phyloP scores from a whole-genome alignment of 2,888 invertebrate genomes.

The Papilio protenor region DNA sequence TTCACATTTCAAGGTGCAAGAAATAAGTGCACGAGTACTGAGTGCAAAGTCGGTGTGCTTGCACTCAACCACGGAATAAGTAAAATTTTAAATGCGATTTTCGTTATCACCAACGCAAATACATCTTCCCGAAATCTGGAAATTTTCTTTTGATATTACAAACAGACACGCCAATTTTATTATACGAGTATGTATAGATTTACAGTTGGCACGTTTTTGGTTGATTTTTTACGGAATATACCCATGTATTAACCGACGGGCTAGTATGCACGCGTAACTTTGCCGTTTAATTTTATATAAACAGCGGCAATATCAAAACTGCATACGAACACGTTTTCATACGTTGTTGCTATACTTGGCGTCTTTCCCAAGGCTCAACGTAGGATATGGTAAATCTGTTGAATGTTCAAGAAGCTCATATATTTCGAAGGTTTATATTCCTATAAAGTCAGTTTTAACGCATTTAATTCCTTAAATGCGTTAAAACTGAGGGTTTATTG shows the following conservation, averaged over 20 bases:
- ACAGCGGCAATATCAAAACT: slow-evolving; percentile 25
- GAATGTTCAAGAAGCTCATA: slow-evolving; percentile 3
- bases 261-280: neutral
- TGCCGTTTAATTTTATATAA: slow-evolving; percentile 27
- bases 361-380: slow-evolving; percentile 43
- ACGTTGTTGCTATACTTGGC: slow-evolving; percentile 42
- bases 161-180: too few species aligned
- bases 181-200: neutral
- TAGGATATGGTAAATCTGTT: slow-evolving; percentile 22
- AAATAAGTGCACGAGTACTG: slow-evolving; percentile 4
- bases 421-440: slow-evolving; percentile 29
- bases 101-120: too few species aligned
- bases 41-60: slow-evolving; percentile 20
- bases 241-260: too few species aligned
- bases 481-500: neutral
- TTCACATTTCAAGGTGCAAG: slow-evolving; percentile 39
- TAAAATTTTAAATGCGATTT: neutral
- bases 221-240: too few species aligned
- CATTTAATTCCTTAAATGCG: too few species aligned
- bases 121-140: too few species aligned
- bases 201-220: too few species aligned
- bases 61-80: neutral
- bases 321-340: slow-evolving; percentile 30
- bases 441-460: too few species aligned
- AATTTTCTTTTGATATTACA: too few species aligned